Base-by-base conservation (phyloP, 2,888 invertebrate species). In the Drosophila recens region DNA sequence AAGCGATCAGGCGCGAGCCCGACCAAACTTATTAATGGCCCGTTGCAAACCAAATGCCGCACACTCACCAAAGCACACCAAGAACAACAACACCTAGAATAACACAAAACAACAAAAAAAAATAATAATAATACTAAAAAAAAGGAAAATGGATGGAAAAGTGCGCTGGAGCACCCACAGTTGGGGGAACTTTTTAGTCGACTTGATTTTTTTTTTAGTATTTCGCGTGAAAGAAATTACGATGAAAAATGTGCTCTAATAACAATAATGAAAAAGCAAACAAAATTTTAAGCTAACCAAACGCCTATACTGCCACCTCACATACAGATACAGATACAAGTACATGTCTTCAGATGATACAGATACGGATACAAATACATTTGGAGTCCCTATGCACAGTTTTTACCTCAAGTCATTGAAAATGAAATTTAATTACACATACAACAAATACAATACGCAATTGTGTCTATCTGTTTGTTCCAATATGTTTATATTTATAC, bases 221-320 rank as follows among this genome's bases (percentile, higher is more conserved):
- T 84, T 86, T 83, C 83, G 83, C 87, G 84, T 79, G 77, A 86
- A 83, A 77, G 87, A 84, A 85, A 84, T 86, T 86, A 84, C 87
- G 79, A 79, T 81, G 81, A 84, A 83, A 86, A 84, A 84, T 84
- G 87, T 86, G 87, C 87, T 84, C 83, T 84, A 83, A 86, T 84
- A 84, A 86, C 87, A 84, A 84, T 84, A 86, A 84, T 79, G 81
- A 82, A 84, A 75, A 84, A 84, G 78, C 84, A 82, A 84, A 87
- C 79, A 82, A 86, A 86, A 80, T 63, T 52, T 70, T 62, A 67
- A 64, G 48, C 68, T 59, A 75, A 71, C 64, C 70, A 73, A 73
- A 72, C 54, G 67, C 64, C 71, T 34, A 64, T 57, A 67, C 17
- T 46, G 43, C 43, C 56, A 66, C 33, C 30, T 20, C 43, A 17